Evolutionary conservation across 2,888 invertebrate genomes (phyloP), one percentile per base, ranked within the genome.

Genomic region (Saturnia japonica): DNA sequence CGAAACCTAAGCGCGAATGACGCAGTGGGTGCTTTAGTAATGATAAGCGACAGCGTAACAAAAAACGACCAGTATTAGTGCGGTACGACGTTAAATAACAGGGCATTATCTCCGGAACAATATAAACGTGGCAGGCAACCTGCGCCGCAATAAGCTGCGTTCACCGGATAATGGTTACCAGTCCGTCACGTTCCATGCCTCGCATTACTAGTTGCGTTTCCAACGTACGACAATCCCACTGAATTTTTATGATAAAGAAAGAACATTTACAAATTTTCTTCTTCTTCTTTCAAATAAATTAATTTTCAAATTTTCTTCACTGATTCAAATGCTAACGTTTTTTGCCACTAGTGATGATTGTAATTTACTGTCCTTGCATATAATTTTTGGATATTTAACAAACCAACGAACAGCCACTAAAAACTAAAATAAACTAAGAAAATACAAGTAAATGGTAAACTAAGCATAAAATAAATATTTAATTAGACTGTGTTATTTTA

Each of bases 21-120:
- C 75, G 74, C 72, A 73, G 34, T 57, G 69, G 68, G 51, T 70
- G 69, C 71, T 69, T 74, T 72, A 76, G 78, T 86, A 88, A 88
- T 79, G 80, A 87, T 83, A 81, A 87, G 80, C 82, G 88, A 88
- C 87, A 68, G 80, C 81, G 74, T 77, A 72, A 83, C 82, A 84
- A 88, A 88, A 87, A 87, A 83, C 84, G 78, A 77, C 80, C 82
- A 79, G 86, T 89, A 90, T 91, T 90, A 88, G 89, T 85, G 80
- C 77, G 78, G 82, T 80, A 83, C 67, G 69, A 67, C 80, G 84
- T 82, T 89, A 90, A 91, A 90, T 90, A 89, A 86, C 87, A 75
- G 83, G 75, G 84, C 84, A 88, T 90, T 91, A 91, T 90, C 88
- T 86, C 79, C 78, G 84, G 83, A 80, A 90, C 86, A 90, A 90